Base-by-base conservation (phyloP, 2,888 invertebrate genomes). In the Agriotes lineatus region DNA sequence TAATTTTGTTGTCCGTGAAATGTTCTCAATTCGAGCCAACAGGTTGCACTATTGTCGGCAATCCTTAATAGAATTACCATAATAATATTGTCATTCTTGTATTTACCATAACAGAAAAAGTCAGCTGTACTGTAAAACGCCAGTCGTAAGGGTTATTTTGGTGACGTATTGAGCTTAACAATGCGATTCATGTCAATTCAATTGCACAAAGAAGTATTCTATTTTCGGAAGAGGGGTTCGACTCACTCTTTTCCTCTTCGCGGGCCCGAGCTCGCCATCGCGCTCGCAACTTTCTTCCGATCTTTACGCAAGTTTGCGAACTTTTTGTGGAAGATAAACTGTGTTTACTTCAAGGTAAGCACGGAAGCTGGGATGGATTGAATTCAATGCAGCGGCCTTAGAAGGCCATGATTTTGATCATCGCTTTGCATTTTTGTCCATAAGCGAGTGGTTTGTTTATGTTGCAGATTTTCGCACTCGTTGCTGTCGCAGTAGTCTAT, bases 1-100 rank as follows among this genome's bases (percentile, higher is more conserved):
- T 83, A 82, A 82, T 82, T 82, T 83, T 81, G 82, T 82, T 82
- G 82, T 81, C 82, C 82, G 82, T 82, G 82, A 82, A 82, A 82
- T 78, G 82, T 79, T 80, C 76, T 65, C 81, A 77, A 82, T 82
- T 80, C 80, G 77, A 78, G 75, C 79, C 84, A 84, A 84, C 84
- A 84, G 84, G 84, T 84, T 83, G 83, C 76, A 80, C 81, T 77
- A 83, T 83, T 83, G 82, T 82, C 79, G 79, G 78, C 81, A 78
- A 82, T 80, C 80, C 82, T 84, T 84, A 84, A 83, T 83, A 80
- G 82, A 82, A 84, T 84, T 84, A 83, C 82, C 84, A 83, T 84
- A 83, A 84, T 83, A 84, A 83, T 84, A 84, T 83, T 84, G 83
- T 82, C 84, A 82, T 83, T 83, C 83, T 83, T 84, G 78, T 80